Evolutionary conservation across 2,797 vertebrate genomes (phyloP), one percentile per base, ranked within the genome.

Genomic region (Limnodromus scolopaceus): DNA sequence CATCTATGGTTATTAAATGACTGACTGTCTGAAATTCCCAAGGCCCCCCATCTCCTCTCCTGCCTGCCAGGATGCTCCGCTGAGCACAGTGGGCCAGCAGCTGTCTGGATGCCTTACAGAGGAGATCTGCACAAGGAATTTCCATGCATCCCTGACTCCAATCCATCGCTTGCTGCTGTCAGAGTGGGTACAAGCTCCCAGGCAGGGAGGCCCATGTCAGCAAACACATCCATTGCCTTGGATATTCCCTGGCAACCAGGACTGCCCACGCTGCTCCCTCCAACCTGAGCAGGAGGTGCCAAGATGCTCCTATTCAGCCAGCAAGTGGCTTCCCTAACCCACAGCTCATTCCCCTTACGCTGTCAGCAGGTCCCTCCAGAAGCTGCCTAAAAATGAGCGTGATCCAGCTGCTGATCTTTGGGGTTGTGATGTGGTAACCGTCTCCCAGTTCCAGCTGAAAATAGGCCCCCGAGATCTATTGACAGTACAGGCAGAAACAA

Each of bases 61-160:
- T 63, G 71, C 77, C 84, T 92, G 92, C 70, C 84, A 96, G 72
- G 94, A 93, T 72, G 93, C 93, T 92, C 41, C 27, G 17, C 60
- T 38, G 70, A 96, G 86, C 90, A 84, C 77, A 72, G 88, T n/a
- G 43, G 74, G 80, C 66, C 66, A 94, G 90, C 90, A 72, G 92
- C 93, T 75, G 57, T 72, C 77, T 69, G 88, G 74, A 84, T 76
- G 84, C 79, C 80, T 96, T 65, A 88, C 69, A 77, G 75, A 60
- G 46, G 14, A 83, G 34, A 71, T 43, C 74, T 30, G 32, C 81
- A 86, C 25, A 58, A 86, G 85, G 41, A 61, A 70, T 2, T 83
- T 91, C 88, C 51, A 32, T 2, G 8, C 71, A 71, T 64, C 72
- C 74, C 66, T 49, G 32, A 65, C 66, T 91, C 74, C 69, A 88